Conservation (phyloP, 92 coral and sea anemone species). For the Phenganax subtilis region DNA sequence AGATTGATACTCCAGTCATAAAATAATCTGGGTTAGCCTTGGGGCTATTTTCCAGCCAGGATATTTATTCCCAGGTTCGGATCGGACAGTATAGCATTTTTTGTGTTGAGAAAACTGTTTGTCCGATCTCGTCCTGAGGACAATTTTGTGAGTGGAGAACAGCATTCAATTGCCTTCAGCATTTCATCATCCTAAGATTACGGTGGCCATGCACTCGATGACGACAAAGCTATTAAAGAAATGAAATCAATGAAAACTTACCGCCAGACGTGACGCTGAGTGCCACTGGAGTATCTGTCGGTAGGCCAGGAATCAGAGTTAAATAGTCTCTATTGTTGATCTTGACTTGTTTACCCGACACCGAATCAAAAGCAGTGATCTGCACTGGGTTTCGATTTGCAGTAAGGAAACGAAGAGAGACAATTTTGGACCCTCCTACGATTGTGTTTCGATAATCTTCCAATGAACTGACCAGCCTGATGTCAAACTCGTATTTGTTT, state of each 20-base stretch:
- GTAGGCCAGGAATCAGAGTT: background rate
- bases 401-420: slow-evolving; percentile 17
- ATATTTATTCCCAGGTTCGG: no score
- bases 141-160: no score
- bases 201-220: no score
- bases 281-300: background rate
- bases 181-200: no score
- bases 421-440: background rate
- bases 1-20: background rate
- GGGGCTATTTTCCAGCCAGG: no score
- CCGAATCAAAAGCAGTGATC: slow-evolving; percentile 13
- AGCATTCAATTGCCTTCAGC: no score
- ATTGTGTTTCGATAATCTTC: background rate
- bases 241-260: background rate
- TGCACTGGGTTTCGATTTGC: background rate
- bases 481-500: background rate
- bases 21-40: background rate
- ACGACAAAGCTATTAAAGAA: no score
- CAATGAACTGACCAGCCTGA: slow-evolving; percentile 22
- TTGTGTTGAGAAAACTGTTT: no score
- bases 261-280: slow-evolving; percentile 3
- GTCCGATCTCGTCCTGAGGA: no score
- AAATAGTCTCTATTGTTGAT: slow-evolving; percentile 23
- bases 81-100: no score
- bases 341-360: background rate